Evolutionary conservation across 2,113 vertebrate genomes (phyloP).

Genomic region (Lichenostomus cassidix): DNA sequence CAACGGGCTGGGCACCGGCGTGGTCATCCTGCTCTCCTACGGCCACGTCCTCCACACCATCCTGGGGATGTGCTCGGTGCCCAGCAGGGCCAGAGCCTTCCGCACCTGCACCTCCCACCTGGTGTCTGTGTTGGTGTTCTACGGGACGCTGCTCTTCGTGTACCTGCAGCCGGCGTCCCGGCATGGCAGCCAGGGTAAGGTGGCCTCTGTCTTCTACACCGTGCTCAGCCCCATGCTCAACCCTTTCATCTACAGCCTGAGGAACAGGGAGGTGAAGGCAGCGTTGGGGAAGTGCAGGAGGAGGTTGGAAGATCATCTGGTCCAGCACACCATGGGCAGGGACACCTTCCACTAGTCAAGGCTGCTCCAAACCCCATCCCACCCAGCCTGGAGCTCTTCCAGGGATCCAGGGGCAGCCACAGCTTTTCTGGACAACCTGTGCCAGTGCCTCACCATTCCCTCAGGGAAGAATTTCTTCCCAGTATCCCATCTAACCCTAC

Average conservation of each 20-base stretch:
- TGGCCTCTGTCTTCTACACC: background rate
- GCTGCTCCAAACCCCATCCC: background rate
- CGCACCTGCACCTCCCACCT: background rate
- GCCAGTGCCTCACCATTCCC: too few relatives aligned
- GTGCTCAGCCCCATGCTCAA: background rate
- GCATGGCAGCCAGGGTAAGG: too few relatives aligned
- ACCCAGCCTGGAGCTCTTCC: background rate
- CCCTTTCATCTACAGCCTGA: background rate
- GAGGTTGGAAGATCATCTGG: background rate
- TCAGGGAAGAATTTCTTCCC: background rate
- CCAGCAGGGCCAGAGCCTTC: conserved; percentile 4
- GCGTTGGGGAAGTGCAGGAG: background rate
- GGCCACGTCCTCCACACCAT: background rate
- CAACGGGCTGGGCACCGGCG: background rate
- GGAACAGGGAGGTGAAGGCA: background rate
- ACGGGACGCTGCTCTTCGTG: too few relatives aligned
- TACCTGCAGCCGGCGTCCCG: too few relatives aligned
- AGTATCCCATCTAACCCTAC: background rate
- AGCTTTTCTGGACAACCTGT: background rate
- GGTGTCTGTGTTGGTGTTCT: too few relatives aligned
- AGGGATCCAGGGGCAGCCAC: background rate
- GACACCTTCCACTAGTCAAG: background rate
- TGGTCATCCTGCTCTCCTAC: background rate
- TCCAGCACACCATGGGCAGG: background rate
- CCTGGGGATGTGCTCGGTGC: background rate